A percentile compares a stretch with the other conserved stretches of the same genome.
Conservation (phyloP, 2,113 vertebrate genomes). For the Oncorhynchus tshawytscha region DNA sequence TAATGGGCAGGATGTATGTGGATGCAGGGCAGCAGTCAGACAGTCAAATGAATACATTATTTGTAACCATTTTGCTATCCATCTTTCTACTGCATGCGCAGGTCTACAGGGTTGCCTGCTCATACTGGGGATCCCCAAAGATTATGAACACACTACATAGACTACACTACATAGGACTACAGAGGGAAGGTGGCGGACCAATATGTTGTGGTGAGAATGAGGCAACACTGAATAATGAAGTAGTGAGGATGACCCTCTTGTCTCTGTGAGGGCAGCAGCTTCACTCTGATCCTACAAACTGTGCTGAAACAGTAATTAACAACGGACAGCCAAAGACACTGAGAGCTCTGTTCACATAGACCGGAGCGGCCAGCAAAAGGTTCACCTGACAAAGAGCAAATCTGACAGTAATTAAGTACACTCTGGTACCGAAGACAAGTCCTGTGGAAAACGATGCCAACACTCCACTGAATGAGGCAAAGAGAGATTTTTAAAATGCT, state of each 20-base stretch:
- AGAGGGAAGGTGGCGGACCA: too few relatives aligned
- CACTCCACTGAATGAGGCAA: constrained; percentile 17
- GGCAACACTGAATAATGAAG: constrained; percentile 39
- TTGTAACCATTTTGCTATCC: too few relatives aligned
- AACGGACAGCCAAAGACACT: constrained; percentile 29
- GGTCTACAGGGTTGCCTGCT: too few relatives aligned
- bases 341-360: constrained; percentile 26
- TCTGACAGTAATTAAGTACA: constrained; percentile 11
- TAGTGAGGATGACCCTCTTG: constrained; percentile 19
- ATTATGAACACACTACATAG: too few relatives aligned
- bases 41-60: too few relatives aligned
- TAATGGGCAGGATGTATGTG: too few relatives aligned
- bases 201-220: background rate
- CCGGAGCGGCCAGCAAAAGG: constrained; percentile 12
- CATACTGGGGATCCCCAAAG: too few relatives aligned
- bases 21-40: too few relatives aligned
- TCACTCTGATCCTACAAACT: constrained; percentile 38
- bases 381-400: constrained; percentile 45
- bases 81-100: too few relatives aligned
- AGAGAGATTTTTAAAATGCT: background rate
- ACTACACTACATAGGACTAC: too few relatives aligned
- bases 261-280: background rate
- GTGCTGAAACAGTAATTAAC: constrained; percentile 46
- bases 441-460: constrained; percentile 29
- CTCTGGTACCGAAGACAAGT: constrained; percentile 24